phyloP scores from a whole-genome alignment of 2,113 vertebrate genomes.

The Ascaphus truei region DNA sequence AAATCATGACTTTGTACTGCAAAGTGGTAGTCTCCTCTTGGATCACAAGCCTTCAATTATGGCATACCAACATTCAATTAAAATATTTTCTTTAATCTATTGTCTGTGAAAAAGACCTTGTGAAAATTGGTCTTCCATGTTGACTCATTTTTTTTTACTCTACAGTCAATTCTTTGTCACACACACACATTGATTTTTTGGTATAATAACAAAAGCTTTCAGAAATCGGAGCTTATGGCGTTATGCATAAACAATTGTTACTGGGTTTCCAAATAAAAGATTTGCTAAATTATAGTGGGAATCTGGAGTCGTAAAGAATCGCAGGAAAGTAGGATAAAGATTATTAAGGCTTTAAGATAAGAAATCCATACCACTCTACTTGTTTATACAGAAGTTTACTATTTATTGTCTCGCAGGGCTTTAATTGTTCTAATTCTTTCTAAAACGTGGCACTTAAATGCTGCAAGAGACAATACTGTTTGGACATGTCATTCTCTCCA shows the following conservation, averaged over 20 bases:
- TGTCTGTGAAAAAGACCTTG: slow-evolving; percentile 4
- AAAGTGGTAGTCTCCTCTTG: background rate
- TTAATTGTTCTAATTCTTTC: too few relatives aligned
- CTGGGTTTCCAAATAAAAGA: background rate
- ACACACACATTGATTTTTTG: background rate
- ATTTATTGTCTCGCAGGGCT: too few relatives aligned
- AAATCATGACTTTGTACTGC: background rate
- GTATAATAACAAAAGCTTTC: background rate
- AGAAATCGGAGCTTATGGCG: background rate
- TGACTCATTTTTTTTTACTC: background rate
- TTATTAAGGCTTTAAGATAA: too few relatives aligned
- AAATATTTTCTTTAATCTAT: slow-evolving; percentile 14
- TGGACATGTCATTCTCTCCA: too few relatives aligned
- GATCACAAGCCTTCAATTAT: slow-evolving; percentile 1
- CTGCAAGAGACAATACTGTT: too few relatives aligned
- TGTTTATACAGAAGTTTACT: too few relatives aligned
- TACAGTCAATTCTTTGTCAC: background rate
- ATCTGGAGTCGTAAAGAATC: background rate
- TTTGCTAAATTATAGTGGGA: background rate
- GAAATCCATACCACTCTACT: too few relatives aligned
- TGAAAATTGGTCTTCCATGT: background rate
- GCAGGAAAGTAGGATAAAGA: background rate
- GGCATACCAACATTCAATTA: slow-evolving; percentile 23
- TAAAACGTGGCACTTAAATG: too few relatives aligned
- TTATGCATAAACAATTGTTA: slow-evolving; percentile 10